A percentile compares a stretch with the other conserved stretches of the same genome.
Conservation (phyloP, 1,140 invertebrate species). For the Philopotamus ludificatus region DNA sequence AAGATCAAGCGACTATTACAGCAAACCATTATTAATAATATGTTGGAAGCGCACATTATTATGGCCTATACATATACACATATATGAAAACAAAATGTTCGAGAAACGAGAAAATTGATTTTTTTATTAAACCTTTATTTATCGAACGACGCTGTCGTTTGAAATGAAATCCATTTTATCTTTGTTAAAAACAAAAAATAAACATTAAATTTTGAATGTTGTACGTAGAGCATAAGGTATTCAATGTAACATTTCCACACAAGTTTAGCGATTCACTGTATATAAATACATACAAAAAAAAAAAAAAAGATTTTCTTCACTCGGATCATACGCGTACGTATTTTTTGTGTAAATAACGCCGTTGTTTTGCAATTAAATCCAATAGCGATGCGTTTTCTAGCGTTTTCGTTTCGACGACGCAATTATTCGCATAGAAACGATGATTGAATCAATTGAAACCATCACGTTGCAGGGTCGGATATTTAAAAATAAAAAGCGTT, state of each 20-base stretch:
- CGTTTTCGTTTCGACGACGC: too few species aligned
- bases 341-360: too few species aligned
- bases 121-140: slow-evolving; percentile 38
- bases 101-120: slow-evolving; percentile 29
- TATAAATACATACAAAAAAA: too few species aligned
- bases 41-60: slow-evolving; percentile 28
- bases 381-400: too few species aligned
- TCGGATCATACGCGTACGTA: too few species aligned
- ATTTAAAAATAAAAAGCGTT: too few species aligned
- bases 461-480: too few species aligned
- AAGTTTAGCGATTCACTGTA: neutral
- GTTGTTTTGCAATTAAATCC: too few species aligned
- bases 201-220: slow-evolving; percentile 34
- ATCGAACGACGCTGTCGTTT: slow-evolving; percentile 38
- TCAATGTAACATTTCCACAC: slow-evolving; percentile 19
- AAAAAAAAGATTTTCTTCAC: too few species aligned
- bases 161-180: slow-evolving; percentile 39
- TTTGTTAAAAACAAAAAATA: slow-evolving; percentile 34
- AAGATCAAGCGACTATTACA: slow-evolving; percentile 1
- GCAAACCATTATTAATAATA: neutral
- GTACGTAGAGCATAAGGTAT: slow-evolving; percentile 28
- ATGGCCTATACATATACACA: slow-evolving; percentile 25
- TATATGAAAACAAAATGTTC: slow-evolving; percentile 19
- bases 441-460: too few species aligned
- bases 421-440: too few species aligned